Conservation (phyloP, 1,140 invertebrate species). For the Streblospio benedicti region DNA sequence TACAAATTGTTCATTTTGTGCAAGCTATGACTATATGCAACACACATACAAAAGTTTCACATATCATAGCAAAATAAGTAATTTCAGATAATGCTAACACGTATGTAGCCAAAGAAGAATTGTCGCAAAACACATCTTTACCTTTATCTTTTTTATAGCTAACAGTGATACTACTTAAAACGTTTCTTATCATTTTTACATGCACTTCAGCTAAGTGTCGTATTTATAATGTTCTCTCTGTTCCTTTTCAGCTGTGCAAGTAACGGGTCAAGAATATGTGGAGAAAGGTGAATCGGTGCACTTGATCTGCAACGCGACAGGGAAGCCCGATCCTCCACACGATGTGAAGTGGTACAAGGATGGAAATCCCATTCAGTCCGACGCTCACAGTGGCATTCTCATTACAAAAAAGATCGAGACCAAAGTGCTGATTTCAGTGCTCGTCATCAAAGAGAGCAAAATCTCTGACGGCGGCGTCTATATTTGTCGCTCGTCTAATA, state of each 20-base stretch:
- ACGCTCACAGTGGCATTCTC: slow-evolving; percentile 20
- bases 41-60: too few relatives aligned
- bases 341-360: slow-evolving; percentile 37
- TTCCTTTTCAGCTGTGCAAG: slow-evolving; percentile 26
- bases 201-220: too few relatives aligned
- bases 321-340: slow-evolving; percentile 30
- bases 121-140: too few relatives aligned
- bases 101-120: too few relatives aligned
- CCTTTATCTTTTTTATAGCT: too few relatives aligned
- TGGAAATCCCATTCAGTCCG: slow-evolving; percentile 26
- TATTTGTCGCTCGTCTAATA: slow-evolving; percentile 28
- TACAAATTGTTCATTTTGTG: too few relatives aligned
- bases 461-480: slow-evolving; percentile 31
- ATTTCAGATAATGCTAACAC: too few relatives aligned
- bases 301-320: slow-evolving; percentile 33
- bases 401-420: slow-evolving; percentile 29
- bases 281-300: slow-evolving; percentile 27
- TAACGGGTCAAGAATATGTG: slow-evolving; percentile 30
- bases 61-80: too few relatives aligned
- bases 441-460: slow-evolving; percentile 27
- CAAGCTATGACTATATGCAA: too few relatives aligned
- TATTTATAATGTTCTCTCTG: neutral
- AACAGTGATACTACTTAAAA: too few relatives aligned
- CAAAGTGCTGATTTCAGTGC: slow-evolving; percentile 26
- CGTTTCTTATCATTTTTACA: too few relatives aligned